phyloP scores from a whole-genome alignment of 2,888 invertebrate genomes.

The Marasmarcha lunaedactyla region DNA sequence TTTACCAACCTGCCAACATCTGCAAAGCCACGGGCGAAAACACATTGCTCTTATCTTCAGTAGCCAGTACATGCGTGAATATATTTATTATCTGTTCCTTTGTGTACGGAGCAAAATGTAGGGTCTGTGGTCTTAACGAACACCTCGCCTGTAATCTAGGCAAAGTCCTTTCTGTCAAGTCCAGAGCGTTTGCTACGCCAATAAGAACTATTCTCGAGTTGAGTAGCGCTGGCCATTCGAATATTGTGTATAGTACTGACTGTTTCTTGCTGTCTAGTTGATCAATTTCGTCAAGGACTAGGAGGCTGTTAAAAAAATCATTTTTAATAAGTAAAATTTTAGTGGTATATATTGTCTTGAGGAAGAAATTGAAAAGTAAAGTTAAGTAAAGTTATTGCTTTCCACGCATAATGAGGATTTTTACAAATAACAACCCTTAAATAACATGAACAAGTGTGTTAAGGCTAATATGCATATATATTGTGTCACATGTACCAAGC shows the following conservation, averaged over 20 bases:
- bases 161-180: conserved; percentile 90
- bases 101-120: conserved; percentile 94
- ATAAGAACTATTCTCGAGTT: conserved; percentile 82
- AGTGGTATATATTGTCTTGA: neutral
- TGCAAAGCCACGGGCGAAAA: conserved; percentile 89
- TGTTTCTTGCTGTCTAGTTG: conserved; percentile 88
- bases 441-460: too few species aligned
- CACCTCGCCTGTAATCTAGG: conserved; percentile 86
- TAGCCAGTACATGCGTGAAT: conserved; percentile 80
- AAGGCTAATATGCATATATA: too few species aligned
- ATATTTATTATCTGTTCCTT: conserved; percentile 91
- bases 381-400: too few species aligned
- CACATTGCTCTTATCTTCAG: conserved; percentile 75
- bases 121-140: conserved; percentile 77
- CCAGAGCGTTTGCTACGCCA: conserved; percentile 95
- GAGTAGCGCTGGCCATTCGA: conserved; percentile 88
- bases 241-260: conserved; percentile 90
- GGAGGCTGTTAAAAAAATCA: conserved; percentile 66
- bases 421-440: too few species aligned
- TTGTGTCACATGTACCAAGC: too few species aligned
- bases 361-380: too few species aligned
- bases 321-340: conserved; percentile 3
- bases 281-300: conserved; percentile 96
- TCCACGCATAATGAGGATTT: too few species aligned
- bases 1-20: conserved; percentile 79